A percentile compares a stretch with the other conserved stretches of the same genome.
Evolutionary conservation across 2,113 vertebrate genomes (phyloP).

Genomic region (Lepus americanus): DNA sequence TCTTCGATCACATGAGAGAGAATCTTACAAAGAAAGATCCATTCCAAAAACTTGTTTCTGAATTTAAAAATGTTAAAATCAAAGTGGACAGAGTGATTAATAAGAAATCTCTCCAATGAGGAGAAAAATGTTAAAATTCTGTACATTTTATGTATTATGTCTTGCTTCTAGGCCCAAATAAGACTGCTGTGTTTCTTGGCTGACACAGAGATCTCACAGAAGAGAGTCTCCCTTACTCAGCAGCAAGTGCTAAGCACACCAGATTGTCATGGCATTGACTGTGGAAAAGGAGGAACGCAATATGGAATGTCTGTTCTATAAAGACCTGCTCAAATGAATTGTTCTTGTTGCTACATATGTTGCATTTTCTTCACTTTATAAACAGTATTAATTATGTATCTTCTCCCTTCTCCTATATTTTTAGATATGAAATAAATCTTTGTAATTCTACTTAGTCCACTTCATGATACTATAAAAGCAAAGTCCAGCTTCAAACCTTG

Average conservation of each 20-base stretch:
- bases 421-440: conserved; percentile 71
- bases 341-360: conserved; percentile 86
- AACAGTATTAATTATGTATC: conserved; percentile 85
- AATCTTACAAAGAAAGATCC: conserved; percentile 68
- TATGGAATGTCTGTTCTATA: conserved; percentile 86
- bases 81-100: conserved; percentile 56
- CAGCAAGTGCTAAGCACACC: conserved; percentile 85
- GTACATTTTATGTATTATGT: conserved; percentile 41
- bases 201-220: conserved; percentile 85
- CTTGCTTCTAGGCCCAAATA: conserved; percentile 70
- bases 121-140: conserved; percentile 42
- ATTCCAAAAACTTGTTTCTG: conserved; percentile 50
- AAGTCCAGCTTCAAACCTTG: not conserved
- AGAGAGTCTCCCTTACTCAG: conserved; percentile 86
- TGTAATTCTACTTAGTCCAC: conserved; percentile 67
- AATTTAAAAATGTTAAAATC: conserved; percentile 67
- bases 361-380: conserved; percentile 86
- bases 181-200: conserved; percentile 81
- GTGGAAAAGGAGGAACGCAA: conserved; percentile 86
- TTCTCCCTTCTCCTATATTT: conserved; percentile 71
- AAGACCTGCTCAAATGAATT: conserved; percentile 87
- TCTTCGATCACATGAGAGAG: conserved; percentile 60
- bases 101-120: conserved; percentile 49
- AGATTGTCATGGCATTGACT: conserved; percentile 86
- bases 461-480: not conserved